Evolutionary conservation across 92 coral and sea anemone genomes (phyloP).

Genomic region (Metridium senile): DNA sequence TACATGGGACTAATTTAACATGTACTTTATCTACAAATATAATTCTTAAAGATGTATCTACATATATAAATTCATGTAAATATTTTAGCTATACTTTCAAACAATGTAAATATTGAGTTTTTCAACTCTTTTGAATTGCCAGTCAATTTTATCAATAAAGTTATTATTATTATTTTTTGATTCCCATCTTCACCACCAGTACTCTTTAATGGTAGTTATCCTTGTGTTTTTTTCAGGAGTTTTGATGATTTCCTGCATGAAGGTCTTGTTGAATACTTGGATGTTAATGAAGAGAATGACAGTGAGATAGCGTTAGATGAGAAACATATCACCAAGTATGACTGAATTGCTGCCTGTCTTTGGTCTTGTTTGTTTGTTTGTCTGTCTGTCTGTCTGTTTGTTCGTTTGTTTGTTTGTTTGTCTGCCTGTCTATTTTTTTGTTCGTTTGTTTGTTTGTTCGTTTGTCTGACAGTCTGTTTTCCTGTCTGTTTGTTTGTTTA

Average conservation of each 20-base stretch:
- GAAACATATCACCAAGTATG: slow-evolving; percentile 77
- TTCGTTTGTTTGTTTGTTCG: neutral
- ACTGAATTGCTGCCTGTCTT: neutral
- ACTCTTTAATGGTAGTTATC: too few species aligned
- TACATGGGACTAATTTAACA: too few species aligned
- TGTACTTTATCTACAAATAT: too few species aligned
- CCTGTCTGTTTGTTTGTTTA: too few species aligned
- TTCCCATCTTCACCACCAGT: too few species aligned
- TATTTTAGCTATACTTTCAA: too few species aligned
- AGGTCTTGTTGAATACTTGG: slow-evolving; percentile 88
- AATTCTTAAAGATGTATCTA: too few species aligned
- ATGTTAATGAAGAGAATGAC: slow-evolving; percentile 97
- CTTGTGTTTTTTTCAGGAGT: slow-evolving; percentile 47
- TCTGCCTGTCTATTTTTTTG: neutral
- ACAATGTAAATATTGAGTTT: neutral
- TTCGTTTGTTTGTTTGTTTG: slow-evolving; percentile 2
- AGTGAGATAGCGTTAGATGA: slow-evolving; percentile 88
- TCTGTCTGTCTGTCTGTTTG: slow-evolving; percentile 7
- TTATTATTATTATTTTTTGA: too few species aligned
- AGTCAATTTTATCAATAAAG: too few species aligned
- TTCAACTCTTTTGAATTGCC: too few species aligned
- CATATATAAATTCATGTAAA: too few species aligned
- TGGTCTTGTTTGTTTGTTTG: neutral
- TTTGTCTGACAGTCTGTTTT: too few species aligned
- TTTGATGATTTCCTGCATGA: slow-evolving; percentile 95